Evolutionary conservation across 2,113 vertebrate species (phyloP).

Genomic region (Hypanus sabinus): DNA sequence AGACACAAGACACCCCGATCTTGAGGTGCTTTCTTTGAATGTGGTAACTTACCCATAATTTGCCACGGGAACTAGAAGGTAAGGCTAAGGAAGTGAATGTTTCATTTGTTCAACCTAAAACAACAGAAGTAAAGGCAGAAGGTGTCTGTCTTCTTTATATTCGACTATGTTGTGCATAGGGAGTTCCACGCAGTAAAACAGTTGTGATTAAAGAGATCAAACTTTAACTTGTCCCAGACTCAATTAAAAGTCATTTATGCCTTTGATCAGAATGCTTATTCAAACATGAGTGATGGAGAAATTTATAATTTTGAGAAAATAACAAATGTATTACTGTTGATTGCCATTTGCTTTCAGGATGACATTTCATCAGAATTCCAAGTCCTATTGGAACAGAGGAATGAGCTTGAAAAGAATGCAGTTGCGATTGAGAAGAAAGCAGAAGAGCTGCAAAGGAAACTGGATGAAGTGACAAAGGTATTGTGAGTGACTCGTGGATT

Average conservation of each 20-base stretch:
- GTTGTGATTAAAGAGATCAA: constrained; percentile 13
- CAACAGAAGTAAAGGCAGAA: background rate
- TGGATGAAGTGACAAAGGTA: constrained; percentile 76
- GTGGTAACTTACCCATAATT: background rate
- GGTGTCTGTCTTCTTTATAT: background rate
- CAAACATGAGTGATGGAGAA: background rate
- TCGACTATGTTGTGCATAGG: background rate
- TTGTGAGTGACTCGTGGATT: background rate
- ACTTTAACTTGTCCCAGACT: background rate
- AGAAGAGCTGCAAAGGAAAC: constrained; percentile 64
- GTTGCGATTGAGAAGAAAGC: constrained; percentile 69
- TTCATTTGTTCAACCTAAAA: background rate
- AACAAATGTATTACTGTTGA: background rate
- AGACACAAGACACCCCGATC: background rate
- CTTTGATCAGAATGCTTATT: background rate
- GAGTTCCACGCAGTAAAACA: background rate
- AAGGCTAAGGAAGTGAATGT: background rate
- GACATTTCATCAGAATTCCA: constrained; percentile 65
- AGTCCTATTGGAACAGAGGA: constrained; percentile 73
- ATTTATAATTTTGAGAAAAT: background rate
- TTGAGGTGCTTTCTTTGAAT: background rate
- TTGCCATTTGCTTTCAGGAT: constrained; percentile 50
- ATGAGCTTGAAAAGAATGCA: constrained; percentile 69
- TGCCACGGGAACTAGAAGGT: background rate
- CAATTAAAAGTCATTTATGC: background rate